Evolutionary conservation across 2,797 vertebrate genomes (phyloP), one percentile per base, ranked within the genome.

Genomic region (Taeniopygia guttata): DNA sequence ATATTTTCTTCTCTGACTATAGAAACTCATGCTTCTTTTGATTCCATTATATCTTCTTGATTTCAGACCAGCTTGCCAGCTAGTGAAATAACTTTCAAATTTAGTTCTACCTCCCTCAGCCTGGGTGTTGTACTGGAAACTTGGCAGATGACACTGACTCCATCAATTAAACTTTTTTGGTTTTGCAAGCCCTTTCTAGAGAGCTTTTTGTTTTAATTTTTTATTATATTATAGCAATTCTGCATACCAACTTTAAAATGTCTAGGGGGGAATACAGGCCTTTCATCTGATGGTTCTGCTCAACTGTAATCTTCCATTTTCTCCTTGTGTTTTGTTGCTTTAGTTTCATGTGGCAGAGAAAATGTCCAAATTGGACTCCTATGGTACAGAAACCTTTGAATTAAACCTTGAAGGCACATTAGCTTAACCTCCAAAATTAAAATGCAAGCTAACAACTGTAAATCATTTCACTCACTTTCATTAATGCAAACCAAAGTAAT

Each of bases 401-500:
- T 54, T 40, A 76, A 94, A 81, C 16, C 74, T 82, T 90, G 38
- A 75, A 89, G 69, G 66, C 45, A 87, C 7, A 12, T 66, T 69
- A 68, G 17, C 13, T 80, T 94, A 86, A 75, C 45, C 14, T 94
- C 77, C 54, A 81, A 79, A 89, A 92, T 87, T 77, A 84, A 87
- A 95, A 76, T 2, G 2, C 26, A 52, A 94, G 40, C 32, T 84
- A 60, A 73, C 83, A 90, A 91, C 69, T 87, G 62, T 63, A 93
- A 92, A 36, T 73, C n/a, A 91, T 92, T 91, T 82, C 32, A 75
- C 10, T 76, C 6, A 40, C 55, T 94, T 92, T 79, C 66, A 60
- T 81, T 91, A 79, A 67, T 69, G 42, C 56, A 93, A 94, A 73
- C 51, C 54, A 88, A 92, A 95, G 34, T 55, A 84, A 84, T 73